A percentile compares a stretch with the other conserved stretches of the same genome.
Evolutionary conservation across 2,113 vertebrate genomes (phyloP).

Genomic region (Atlantisia rogersi): DNA sequence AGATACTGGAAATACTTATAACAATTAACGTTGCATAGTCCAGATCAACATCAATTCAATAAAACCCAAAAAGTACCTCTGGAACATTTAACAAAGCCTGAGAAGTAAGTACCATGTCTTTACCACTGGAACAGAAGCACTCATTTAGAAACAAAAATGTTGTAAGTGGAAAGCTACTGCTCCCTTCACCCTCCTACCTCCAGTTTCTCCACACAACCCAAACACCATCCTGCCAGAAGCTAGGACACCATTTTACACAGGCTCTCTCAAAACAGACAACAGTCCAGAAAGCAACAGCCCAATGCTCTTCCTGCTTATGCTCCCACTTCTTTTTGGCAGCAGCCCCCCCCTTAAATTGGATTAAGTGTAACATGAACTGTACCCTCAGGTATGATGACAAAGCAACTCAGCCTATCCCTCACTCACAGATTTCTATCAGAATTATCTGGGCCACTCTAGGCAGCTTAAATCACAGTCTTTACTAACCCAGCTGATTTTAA

Average conservation of each 20-base stretch:
- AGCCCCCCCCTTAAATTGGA: not conserved
- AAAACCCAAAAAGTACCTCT: not conserved
- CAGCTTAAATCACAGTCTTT: not conserved
- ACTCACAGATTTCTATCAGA: not conserved
- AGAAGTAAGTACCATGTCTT: not conserved
- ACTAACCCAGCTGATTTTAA: not conserved
- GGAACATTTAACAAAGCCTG: not conserved
- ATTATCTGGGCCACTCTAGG: not conserved
- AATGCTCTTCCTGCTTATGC: not conserved
- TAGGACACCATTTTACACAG: not conserved
- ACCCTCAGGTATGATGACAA: slow-evolving; percentile 8
- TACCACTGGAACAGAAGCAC: not conserved
- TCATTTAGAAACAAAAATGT: not conserved
- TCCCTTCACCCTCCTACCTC: not conserved
- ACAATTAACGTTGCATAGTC: not conserved
- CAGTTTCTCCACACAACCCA: not conserved
- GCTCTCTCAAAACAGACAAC: not conserved
- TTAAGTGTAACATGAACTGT: not conserved
- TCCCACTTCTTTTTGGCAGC: not conserved
- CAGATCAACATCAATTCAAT: not conserved
- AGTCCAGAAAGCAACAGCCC: not conserved
- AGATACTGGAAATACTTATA: not conserved
- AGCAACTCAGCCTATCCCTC: not conserved
- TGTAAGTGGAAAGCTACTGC: not conserved
- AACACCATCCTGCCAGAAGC: not conserved